Conservation (phyloP, 2,888 invertebrate species). For the Molanna angustata region DNA sequence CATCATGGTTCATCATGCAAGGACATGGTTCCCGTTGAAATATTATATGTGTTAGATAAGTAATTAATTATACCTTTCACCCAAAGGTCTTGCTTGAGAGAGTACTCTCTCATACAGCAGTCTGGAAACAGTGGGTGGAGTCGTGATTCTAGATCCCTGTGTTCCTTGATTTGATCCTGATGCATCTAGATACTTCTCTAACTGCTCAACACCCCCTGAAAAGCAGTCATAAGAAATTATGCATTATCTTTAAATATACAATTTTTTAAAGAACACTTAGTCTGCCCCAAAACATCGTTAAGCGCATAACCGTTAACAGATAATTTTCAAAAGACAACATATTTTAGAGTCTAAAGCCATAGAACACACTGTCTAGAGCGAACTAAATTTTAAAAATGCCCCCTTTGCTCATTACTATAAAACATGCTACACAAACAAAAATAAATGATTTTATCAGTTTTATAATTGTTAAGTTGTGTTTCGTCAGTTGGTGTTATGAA, state of each 20-base stretch:
- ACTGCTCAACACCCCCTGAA: slow-evolving; percentile 78
- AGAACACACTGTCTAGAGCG: background rate
- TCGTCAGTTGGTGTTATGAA: background rate
- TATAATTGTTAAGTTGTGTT: no score
- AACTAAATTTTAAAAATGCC: no score
- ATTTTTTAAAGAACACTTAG: background rate
- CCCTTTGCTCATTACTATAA: no score
- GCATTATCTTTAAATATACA: slow-evolving; percentile 5
- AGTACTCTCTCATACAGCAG: slow-evolving; percentile 75
- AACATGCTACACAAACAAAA: no score
- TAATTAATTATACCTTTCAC: no score
- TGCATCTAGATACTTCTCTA: slow-evolving; percentile 71
- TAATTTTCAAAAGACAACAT: background rate
- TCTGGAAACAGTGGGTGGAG: slow-evolving; percentile 68
- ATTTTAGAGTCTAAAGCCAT: background rate
- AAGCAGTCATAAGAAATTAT: slow-evolving; percentile 4
- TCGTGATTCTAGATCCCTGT: slow-evolving; percentile 46
- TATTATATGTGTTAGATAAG: no score
- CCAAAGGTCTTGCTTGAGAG: slow-evolving; percentile 43
- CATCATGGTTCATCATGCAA: no score
- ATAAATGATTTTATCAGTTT: no score
- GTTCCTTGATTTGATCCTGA: slow-evolving; percentile 45
- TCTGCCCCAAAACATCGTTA: background rate
- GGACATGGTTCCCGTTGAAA: no score
- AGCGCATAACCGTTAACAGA: background rate